Evolutionary conservation across 2,888 invertebrate genomes (phyloP).

Genomic region (Matsumyia berberina): DNA sequence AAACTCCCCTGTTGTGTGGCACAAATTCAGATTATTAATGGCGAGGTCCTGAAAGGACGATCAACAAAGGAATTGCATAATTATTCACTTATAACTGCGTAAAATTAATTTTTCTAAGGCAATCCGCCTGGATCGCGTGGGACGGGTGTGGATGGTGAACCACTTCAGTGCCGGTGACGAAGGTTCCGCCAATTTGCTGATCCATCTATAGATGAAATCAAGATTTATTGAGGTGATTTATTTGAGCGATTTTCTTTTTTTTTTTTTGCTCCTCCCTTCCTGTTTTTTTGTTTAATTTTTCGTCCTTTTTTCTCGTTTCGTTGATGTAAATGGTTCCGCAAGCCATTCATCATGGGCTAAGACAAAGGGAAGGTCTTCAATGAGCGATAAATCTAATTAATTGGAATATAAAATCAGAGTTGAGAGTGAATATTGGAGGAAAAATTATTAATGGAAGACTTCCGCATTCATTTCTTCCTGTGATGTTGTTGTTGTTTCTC

Average conservation of each 20-base stretch:
- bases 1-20: not conserved
- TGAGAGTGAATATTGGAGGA: constrained; percentile 67
- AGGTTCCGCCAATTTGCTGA: constrained; percentile 70
- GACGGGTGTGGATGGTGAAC: not conserved
- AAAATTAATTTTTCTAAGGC: constrained; percentile 61
- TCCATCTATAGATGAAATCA: constrained; percentile 63
- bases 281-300: constrained; percentile 20
- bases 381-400: constrained; percentile 74
- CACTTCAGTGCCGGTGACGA: constrained; percentile 35
- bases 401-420: constrained; percentile 72
- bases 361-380: constrained; percentile 70
- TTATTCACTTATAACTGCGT: constrained; percentile 70
- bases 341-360: constrained; percentile 60
- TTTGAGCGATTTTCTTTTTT: constrained; percentile 56
- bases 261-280: constrained; percentile 17
- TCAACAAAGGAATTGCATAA: constrained; percentile 66
- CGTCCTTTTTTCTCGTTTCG: constrained; percentile 35
- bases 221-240: constrained; percentile 75
- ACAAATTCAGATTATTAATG: constrained; percentile 25
- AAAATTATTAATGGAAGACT: constrained; percentile 62
- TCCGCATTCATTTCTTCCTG: constrained; percentile 7
- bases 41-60: constrained; percentile 40
- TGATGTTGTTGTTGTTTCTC: not conserved
- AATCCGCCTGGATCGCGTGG: not conserved
- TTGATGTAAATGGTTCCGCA: constrained; percentile 45